Base-by-base conservation (phyloP, 2,797 vertebrate species). In the Sebastiscus tertius region DNA sequence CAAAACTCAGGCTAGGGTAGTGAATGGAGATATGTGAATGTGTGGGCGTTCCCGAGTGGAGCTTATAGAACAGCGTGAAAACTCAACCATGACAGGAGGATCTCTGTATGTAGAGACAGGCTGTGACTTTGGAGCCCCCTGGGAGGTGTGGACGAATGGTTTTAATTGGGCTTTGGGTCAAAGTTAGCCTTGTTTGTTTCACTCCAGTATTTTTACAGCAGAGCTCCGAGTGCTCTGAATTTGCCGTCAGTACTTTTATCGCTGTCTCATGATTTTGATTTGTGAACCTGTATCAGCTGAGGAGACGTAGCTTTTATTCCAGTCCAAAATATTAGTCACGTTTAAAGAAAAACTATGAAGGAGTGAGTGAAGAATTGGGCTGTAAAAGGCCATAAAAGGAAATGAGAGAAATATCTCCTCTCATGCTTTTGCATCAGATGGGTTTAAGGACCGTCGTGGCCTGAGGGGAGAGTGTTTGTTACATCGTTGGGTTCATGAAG, bases 11-110 rank as follows among this genome's bases (percentile, higher is more conserved):
- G 84, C 82, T 75, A 68, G 29, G 79, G 6, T 85, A 92, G 87
- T 95, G 88, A 95, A 95, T 94, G 92, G 87, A 92, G 89, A 85
- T 82, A 80, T 84, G 84, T 82, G 88, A 87, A 77, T 59, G 75
- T 87, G 88, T 93, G 84, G 90, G 88, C 34, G 72, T 88, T 79
- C 49, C 73, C 26, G 2, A 87, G 87, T 73, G 72, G 84, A 90
- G 88, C 91, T 86, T 91, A 90, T 91, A 89, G 91, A 89, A 88
- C 80, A 85, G 79, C 85, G 69, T 82, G 87, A 90, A 91, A 81
- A 79, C 88, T 86, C 82, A 73, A 63, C 81, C 82, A 74, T 89
- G 84, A 86, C 87, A 72, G 77, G 68, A 85, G 55, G 76, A 78
- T 84, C 75, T 77, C 71, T 81, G 63, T 66, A 33, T 63, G 73